Evolutionary conservation across 2,113 vertebrate genomes (phyloP).

Genomic region (Polypterus senegalus): DNA sequence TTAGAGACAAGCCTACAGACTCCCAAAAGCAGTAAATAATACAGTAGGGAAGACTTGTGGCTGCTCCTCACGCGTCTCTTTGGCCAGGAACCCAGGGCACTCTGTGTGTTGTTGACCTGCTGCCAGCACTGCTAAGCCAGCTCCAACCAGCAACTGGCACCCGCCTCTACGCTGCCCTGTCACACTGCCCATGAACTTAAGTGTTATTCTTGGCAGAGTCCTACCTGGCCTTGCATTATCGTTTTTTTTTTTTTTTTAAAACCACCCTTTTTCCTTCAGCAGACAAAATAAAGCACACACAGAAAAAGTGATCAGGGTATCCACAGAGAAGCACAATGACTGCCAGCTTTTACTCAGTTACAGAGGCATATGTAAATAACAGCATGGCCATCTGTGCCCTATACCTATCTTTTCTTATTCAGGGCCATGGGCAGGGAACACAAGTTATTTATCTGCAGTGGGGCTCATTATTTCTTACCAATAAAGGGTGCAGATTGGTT

Average conservation of each 20-base stretch:
- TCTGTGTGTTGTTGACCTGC: not conserved
- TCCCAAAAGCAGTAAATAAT: slow-evolving; percentile 3
- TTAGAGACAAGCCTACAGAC: not conserved
- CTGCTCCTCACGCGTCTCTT: slow-evolving; percentile 4
- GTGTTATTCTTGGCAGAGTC: slow-evolving; percentile 24
- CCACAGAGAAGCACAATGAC: no score
- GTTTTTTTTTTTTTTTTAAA: not conserved
- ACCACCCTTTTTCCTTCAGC: not conserved
- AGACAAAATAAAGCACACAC: no score
- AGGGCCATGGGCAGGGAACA: no score
- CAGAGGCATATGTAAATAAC: no score
- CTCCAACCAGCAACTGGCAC: slow-evolving; percentile 11
- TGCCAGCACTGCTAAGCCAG: slow-evolving; percentile 15
- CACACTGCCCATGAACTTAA: slow-evolving; percentile 21
- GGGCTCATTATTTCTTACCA: no score
- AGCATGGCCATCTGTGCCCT: no score
- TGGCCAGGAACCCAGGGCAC: slow-evolving; percentile 6
- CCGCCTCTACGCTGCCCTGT: slow-evolving; percentile 8
- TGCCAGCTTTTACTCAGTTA: no score
- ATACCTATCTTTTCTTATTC: no score
- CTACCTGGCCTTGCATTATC: slow-evolving; percentile 9
- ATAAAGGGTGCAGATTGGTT: no score
- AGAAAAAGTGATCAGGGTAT: no score
- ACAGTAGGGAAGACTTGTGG: not conserved
- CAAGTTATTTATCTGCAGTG: no score